Conservation (phyloP, 2,888 invertebrate genomes). For the Brenthis hecate region DNA sequence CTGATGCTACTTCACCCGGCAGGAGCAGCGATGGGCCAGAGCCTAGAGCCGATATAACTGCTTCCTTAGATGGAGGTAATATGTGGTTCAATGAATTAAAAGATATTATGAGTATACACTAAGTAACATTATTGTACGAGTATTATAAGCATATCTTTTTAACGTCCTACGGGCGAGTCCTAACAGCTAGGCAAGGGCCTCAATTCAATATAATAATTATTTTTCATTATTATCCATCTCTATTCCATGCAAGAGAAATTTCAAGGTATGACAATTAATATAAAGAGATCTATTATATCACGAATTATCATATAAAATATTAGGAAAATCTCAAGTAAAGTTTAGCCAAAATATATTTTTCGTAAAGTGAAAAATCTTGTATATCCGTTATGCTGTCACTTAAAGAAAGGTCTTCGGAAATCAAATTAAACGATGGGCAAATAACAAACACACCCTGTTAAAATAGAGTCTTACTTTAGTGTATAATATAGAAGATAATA, state of each 20-base stretch:
- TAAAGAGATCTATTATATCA: too few species aligned
- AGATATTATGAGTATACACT: not conserved
- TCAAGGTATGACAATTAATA: too few species aligned
- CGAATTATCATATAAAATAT: too few species aligned
- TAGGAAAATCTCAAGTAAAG: not conserved
- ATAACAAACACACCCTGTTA: conserved; percentile 46
- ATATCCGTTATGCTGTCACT: conserved; percentile 35
- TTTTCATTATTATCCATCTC: too few species aligned
- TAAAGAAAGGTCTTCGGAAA: conserved; percentile 25
- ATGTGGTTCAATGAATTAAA: not conserved
- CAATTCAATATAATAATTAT: too few species aligned
- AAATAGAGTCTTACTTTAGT: conserved; percentile 56
- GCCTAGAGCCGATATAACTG: conserved; percentile 75
- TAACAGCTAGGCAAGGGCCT: too few species aligned
- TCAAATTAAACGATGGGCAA: conserved; percentile 25
- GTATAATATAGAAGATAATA: conserved; percentile 70
- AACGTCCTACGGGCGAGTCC: too few species aligned
- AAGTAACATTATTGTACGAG: not conserved
- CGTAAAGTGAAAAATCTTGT: conserved; percentile 15
- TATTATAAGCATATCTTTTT: not conserved
- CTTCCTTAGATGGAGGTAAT: conserved; percentile 71
- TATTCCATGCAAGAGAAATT: too few species aligned
- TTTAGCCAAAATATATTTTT: conserved; percentile 4
- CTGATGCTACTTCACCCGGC: conserved; percentile 76
- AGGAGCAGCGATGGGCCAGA: conserved; percentile 78